A percentile compares a stretch with the other conserved stretches of the same genome.
Conservation (phyloP, 2,113 vertebrate genomes). For the Mionectes macconnelli region DNA sequence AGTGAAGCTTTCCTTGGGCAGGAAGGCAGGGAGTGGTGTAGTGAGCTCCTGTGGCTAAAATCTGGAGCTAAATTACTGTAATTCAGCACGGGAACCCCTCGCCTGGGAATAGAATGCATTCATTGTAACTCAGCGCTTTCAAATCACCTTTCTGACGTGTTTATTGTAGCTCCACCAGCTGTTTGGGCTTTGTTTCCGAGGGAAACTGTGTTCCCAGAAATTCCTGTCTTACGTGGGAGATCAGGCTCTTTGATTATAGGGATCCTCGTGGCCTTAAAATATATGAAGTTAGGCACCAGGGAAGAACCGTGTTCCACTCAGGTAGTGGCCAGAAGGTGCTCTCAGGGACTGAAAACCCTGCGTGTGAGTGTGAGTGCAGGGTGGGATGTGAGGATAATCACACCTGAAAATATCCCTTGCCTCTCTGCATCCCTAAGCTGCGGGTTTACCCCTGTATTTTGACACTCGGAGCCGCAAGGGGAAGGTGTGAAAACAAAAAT, state of each 20-base stretch:
- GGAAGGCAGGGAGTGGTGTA: not conserved
- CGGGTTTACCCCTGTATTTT: rapidly evolving
- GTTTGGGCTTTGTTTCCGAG: not conserved
- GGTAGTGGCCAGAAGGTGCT: not conserved
- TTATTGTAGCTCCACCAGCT: not conserved
- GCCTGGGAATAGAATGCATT: not conserved
- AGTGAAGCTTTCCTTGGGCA: not conserved
- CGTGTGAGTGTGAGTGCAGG: rapidly evolving
- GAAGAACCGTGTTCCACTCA: not conserved
- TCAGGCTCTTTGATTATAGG: not conserved
- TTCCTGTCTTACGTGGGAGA: not conserved
- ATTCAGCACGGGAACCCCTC: rapidly evolving
- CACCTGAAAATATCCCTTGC: rapidly evolving
- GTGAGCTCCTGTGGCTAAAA: not conserved
- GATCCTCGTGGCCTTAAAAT: not conserved
- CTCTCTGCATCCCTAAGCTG: rapidly evolving
- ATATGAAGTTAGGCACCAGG: not conserved
- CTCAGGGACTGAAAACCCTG: not conserved
- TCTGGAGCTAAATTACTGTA: not conserved
- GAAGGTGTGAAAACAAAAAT: not conserved
- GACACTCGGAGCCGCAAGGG: not conserved
- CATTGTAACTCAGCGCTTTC: rapidly evolving
- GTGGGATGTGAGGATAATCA: not conserved
- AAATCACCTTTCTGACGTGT: rapidly evolving
- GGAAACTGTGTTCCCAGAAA: not conserved